A percentile compares a stretch with the other conserved stretches of the same genome.
Conservation (phyloP, 2,888 invertebrate species). For the Drosophila tripunctata region DNA sequence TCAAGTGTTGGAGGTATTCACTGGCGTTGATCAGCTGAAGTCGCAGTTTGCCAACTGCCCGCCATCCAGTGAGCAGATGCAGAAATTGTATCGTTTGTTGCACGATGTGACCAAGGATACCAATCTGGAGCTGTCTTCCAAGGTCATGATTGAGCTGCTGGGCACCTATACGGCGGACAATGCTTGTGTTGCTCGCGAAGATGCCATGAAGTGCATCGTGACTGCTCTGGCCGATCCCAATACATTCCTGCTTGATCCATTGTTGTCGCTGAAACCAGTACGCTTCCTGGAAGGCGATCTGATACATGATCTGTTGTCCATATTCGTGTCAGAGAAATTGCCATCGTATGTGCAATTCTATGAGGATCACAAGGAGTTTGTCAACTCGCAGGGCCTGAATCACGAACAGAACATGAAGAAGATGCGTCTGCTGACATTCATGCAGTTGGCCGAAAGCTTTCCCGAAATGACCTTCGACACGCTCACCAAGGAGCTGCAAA, state of each 20-base stretch:
- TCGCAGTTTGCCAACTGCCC: conserved; percentile 92
- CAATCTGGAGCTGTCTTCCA: conserved; percentile 94
- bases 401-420: conserved; percentile 98
- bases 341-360: conserved; percentile 97
- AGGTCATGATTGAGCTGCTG: conserved; percentile 98
- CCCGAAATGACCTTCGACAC: conserved; percentile 96
- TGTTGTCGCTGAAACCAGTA: conserved; percentile 96
- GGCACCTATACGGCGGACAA: conserved; percentile 99
- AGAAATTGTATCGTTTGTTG: conserved; percentile 93
- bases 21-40: conserved; percentile 92
- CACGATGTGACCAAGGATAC: conserved; percentile 95
- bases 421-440: conserved; percentile 97
- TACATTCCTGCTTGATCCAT: conserved; percentile 97
- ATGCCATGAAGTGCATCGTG: conserved; percentile 97
- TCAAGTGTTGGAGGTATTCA: conserved; percentile 92
- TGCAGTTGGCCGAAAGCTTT: conserved; percentile 97
- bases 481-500: conserved; percentile 94
- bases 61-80: conserved; percentile 94
- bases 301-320: conserved; percentile 96
- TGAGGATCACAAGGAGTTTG: conserved; percentile 95
- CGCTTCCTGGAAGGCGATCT: conserved; percentile 97
- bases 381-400: conserved; percentile 91
- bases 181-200: conserved; percentile 97
- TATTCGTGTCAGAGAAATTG: conserved; percentile 97
- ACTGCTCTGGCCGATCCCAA: conserved; percentile 97